Evolutionary conservation across 2,888 invertebrate genomes (phyloP).

Genomic region (Unio delphinus): DNA sequence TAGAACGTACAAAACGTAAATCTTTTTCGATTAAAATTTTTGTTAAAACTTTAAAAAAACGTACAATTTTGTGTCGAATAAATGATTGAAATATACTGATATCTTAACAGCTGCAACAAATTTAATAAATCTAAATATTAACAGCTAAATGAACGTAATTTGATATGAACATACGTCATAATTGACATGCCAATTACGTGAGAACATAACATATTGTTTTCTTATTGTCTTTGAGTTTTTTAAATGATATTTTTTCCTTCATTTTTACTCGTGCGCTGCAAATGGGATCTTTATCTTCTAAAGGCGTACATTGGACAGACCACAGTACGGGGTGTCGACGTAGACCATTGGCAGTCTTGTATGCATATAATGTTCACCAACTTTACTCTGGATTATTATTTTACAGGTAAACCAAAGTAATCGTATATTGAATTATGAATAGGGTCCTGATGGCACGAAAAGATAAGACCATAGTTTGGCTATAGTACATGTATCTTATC

Average conservation of each 20-base stretch:
- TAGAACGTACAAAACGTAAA: no score
- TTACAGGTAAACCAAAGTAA: constrained; percentile 28
- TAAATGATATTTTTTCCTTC: not conserved
- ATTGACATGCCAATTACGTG: not conserved
- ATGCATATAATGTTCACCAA: constrained; percentile 22
- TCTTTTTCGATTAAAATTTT: no score
- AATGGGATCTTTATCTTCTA: constrained; percentile 1
- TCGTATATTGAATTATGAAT: not conserved
- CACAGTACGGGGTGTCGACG: constrained; percentile 28
- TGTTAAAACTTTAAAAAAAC: no score
- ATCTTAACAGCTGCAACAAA: not conserved
- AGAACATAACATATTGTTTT: not conserved
- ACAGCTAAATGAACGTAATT: not conserved
- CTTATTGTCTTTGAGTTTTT: not conserved
- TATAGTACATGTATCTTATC: no score
- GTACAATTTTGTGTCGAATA: no score
- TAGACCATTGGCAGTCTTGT: constrained; percentile 43
- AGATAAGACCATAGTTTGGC: not conserved
- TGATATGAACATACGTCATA: not conserved
- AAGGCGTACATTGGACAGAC: constrained; percentile 29
- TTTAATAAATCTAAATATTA: not conserved
- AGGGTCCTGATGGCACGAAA: not conserved
- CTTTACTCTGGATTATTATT: constrained; percentile 46
- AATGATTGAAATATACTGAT: not conserved
- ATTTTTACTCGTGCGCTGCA: not conserved